Evolutionary conservation across 2,888 invertebrate genomes (phyloP), one percentile per base, ranked within the genome.

Genomic region (Chirona hameri): DNA sequence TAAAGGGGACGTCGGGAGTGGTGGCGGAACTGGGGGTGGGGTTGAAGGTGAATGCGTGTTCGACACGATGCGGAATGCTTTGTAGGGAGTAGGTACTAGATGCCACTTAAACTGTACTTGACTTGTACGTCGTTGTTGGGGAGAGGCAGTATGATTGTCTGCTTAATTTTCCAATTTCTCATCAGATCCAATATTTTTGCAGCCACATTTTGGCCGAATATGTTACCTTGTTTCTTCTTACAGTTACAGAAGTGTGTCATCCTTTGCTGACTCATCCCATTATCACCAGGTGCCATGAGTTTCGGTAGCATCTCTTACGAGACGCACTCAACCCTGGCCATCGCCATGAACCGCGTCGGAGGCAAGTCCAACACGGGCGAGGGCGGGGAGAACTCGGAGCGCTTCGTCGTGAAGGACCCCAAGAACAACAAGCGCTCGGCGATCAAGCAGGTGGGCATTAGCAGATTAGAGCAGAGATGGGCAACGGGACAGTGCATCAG

Each of bases 291-390:
- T 85, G 97, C 97, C 0, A 98, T 98, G 97, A 96, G 96, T 86
- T 97, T 97, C 89, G 97, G 97, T 0, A 97, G 97, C 84, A 99
- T 99, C 86, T 98, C 98, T 0, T 89, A 96, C 86, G 99, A 99
- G 89, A 95, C 99, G 0, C 99, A 99, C 90, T 92, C 95, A 48
- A 94, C 98, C 0, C 90, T 99, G 55, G 99, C 99, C 0, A 90
- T 97, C 82, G 98, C 99, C 0, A 99, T 99, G 99, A 99, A 99
- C 89, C 92, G 94, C 85, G 93, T 98, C 86, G 96, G 97, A 5
- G 99, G 95, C 85, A 99, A 99, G 90, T 99, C 98, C 84, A 99
- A 99, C 89, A 99, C 99, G 0, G 99, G 99, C 46, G 99, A 99
- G 90, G 99, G 99, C 83, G 99, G 92, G 79, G 92, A 92, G 87